Evolutionary conservation across 2,888 invertebrate genomes (phyloP), one percentile per base, ranked within the genome.

Genomic region (Xylota segnis): DNA sequence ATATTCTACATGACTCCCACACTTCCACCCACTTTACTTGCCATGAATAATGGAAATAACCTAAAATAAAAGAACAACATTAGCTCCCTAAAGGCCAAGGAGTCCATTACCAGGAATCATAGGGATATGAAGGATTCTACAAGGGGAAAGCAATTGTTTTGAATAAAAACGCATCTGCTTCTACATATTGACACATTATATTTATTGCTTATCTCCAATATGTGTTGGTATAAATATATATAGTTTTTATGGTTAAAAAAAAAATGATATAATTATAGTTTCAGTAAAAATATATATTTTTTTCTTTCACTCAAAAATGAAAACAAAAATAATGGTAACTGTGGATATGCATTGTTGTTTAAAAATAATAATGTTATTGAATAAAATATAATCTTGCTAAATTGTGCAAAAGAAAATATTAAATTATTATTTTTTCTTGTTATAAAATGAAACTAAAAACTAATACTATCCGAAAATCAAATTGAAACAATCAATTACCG

Each of bases 201-300:
- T 81, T 76, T 84, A 84, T 84, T 84, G 84, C 84, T 81, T 75
- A 81, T 84, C 65, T 75, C 76, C 81, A 84, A 81, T 79, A 79
- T 84, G 81, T 40, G 47, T 71, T 75, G 59, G 27, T 84, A 71
- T 84, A 81, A 66, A 84, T 75, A 84, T 81, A 71, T 76, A 59
- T 76, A 45, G 74, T 52, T 71, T 81, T 40, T 58, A 81, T 75
- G 68, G 34, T 84, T 71, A 61, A 63, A 27, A 61, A 63, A 27
- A 74, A 71, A 71, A 65, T 61, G 47, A 43, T 68, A 71, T 34
- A 56, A 66, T 74, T 74, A 63, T 70, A 34, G 3, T 66, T n/a
- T 65, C 47, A 50, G 18, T 65, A 47, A 63, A 54, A 54, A 83
- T 72, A 45, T 74, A 56, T 56, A 56, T 50, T 68, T 52, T 50